Base-by-base conservation (phyloP, 2,888 invertebrate species). In the Andrena trimmerana region DNA sequence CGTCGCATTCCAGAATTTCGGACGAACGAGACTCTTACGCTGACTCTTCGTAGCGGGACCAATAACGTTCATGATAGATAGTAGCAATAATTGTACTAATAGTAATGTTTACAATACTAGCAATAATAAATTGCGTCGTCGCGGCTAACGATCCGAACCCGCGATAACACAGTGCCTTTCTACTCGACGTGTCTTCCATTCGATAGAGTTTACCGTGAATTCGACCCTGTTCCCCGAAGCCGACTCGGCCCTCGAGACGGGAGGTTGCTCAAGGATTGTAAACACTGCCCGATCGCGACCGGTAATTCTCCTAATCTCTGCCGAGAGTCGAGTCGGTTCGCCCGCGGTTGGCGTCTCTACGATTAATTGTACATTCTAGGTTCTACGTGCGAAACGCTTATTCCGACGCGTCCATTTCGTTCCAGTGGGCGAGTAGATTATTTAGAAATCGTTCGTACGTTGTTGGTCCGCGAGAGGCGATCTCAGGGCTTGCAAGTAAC, bases 131-230 rank as follows among this genome's bases (percentile, higher is more conserved):
- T 80, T 13, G 16, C 68, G 59, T 71, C 59, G 60, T 60, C 81
- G 74, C 79, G 72, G 60, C 16, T 29, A 36, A 71, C 63, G 77
- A 77, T 72, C 42, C 54, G 52, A 63, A 63, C 57, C 62, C 59
- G 68, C 78, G 78, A 72, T 65, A 68, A 70, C 50, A 54, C 24
- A 82, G 83, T 84, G 83, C 83, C 83, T 84, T 27, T 84, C 57
- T 31, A 54, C 72, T 36, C 83, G 62, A 67, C 57, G 82, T 57
- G 57, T 83, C 83, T 83, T 83, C 83, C 83, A 83, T 4, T 68
- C 60, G 24, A 74, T 29, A 20, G 59, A 70, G 52, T 74, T 82
- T 78, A 69, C 10, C n/a, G 59, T 42, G 27, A 82, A 70, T 67
- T 63, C 50, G 59, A 52, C 65, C 16, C n/a, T 36, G 8, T 33